Percentiles rank a stretch among this genome's conserved stretches.
Evolutionary conservation across 2,113 vertebrate genomes (phyloP).

Genomic region (Stegostoma tigrinum): DNA sequence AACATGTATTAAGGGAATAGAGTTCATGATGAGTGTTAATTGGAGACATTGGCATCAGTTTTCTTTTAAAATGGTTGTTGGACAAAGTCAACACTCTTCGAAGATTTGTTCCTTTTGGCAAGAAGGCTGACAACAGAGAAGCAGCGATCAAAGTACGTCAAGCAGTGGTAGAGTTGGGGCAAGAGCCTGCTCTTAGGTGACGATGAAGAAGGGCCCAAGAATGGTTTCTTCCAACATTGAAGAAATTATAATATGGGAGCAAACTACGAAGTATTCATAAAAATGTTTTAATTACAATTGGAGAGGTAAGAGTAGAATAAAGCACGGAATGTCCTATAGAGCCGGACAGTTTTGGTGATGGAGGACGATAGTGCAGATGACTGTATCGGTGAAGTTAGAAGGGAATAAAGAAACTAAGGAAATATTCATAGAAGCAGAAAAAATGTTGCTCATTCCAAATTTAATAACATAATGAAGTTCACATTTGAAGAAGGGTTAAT

Average conservation of each 20-base stretch:
- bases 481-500: slow-evolving; percentile 17
- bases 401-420: background rate
- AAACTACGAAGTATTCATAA: background rate
- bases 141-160: background rate
- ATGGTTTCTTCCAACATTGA: background rate
- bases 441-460: background rate
- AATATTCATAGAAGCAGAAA: background rate
- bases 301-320: background rate
- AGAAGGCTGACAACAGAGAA: background rate
- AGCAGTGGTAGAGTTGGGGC: background rate
- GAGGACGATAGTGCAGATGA: background rate
- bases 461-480: slow-evolving; percentile 29
- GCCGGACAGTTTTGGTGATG: background rate
- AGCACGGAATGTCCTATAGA: background rate
- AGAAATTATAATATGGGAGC: background rate
- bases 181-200: background rate
- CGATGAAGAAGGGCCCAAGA: background rate
- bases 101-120: background rate
- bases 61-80: background rate
- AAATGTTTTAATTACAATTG: background rate
- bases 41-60: background rate
- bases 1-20: background rate
- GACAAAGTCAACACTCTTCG: background rate
- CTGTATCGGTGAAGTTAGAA: background rate
- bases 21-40: background rate